These are phyloP conservation scores for Microchrysa polita DNA, from an alignment of 2,888 invertebrate genomes.

Conservation along the genomic window DNA sequence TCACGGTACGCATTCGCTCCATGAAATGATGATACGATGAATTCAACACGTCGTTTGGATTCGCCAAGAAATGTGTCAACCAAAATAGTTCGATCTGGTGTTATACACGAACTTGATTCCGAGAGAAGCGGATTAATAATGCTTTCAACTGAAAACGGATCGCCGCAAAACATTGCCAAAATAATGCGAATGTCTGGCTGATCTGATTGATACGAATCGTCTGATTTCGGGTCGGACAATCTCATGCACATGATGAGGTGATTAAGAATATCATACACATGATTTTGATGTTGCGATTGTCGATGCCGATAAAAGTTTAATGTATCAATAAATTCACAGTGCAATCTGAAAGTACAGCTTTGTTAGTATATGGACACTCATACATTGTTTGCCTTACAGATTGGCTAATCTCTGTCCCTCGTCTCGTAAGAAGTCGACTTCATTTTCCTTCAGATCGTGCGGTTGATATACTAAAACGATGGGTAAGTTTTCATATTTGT, in stretches of 20 bases:
- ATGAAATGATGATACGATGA: conserved; percentile 94
- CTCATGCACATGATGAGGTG: conserved; percentile 63
- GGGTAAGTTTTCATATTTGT: conserved; percentile 87
- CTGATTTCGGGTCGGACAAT: conserved; percentile 62
- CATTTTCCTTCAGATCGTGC: conserved; percentile 85
- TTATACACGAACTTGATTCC: conserved; percentile 81
- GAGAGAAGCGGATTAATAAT: conserved; percentile 87
- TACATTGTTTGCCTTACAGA: conserved; percentile 68
- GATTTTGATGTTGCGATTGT: conserved; percentile 64
- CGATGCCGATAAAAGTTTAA: conserved; percentile 57
- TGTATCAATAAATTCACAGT: conserved; percentile 63
- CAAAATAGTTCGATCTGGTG: conserved; percentile 81
- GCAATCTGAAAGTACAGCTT: conserved; percentile 52
- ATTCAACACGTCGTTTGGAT: conserved; percentile 86
- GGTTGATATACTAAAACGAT: conserved; percentile 90
- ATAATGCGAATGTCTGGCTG: conserved; percentile 75
- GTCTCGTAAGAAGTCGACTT: conserved; percentile 83
- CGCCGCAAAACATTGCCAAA: conserved; percentile 97
- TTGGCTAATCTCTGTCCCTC: conserved; percentile 91
- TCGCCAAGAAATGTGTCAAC: conserved; percentile 93
- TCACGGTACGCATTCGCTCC: conserved; percentile 92
- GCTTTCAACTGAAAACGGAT: conserved; percentile 90
- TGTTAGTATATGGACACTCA: neutral
- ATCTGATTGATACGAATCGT: conserved; percentile 62
- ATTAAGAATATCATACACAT: conserved; percentile 64